Percentiles rank a stretch among this genome's conserved stretches.
Evolutionary conservation across 2,888 invertebrate species (phyloP).

Genomic region (Microdon myrmicae): DNA sequence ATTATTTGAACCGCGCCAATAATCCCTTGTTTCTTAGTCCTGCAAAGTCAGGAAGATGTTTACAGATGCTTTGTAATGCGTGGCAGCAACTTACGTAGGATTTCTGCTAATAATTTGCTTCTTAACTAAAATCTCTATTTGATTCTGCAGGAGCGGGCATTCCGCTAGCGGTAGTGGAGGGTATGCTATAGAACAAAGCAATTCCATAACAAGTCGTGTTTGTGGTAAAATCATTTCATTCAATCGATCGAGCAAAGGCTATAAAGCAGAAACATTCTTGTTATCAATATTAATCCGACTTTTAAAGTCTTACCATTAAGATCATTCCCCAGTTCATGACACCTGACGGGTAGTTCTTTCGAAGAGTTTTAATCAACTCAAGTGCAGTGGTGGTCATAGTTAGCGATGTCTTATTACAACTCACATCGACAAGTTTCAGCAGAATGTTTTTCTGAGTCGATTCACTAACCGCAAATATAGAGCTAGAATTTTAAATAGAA

Average conservation of each 20-base stretch:
- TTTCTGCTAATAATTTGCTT: slow-evolving; percentile 81
- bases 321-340: slow-evolving; percentile 64
- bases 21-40: slow-evolving; percentile 79
- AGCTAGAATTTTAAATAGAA: slow-evolving; percentile 52
- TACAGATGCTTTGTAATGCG: not conserved
- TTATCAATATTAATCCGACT: not conserved
- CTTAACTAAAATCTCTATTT: slow-evolving; percentile 84
- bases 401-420: slow-evolving; percentile 60
- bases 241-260: slow-evolving; percentile 79
- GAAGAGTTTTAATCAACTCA: slow-evolving; percentile 60
- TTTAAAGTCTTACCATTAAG: slow-evolving; percentile 55
- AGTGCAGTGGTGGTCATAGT: slow-evolving; percentile 61
- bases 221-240: slow-evolving; percentile 79
- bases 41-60: slow-evolving; percentile 63
- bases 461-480: slow-evolving; percentile 61
- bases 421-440: slow-evolving; percentile 61
- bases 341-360: slow-evolving; percentile 59
- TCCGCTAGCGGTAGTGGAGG: slow-evolving; percentile 66
- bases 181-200: slow-evolving; percentile 80
- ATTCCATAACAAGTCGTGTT: slow-evolving; percentile 80
- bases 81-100: slow-evolving; percentile 65
- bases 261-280: not conserved
- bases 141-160: slow-evolving; percentile 81
- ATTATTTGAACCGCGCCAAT: slow-evolving; percentile 79
- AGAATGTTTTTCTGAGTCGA: slow-evolving; percentile 62